Base-by-base conservation (phyloP, 1,140 invertebrate species). In the Trichonephila inaurata region DNA sequence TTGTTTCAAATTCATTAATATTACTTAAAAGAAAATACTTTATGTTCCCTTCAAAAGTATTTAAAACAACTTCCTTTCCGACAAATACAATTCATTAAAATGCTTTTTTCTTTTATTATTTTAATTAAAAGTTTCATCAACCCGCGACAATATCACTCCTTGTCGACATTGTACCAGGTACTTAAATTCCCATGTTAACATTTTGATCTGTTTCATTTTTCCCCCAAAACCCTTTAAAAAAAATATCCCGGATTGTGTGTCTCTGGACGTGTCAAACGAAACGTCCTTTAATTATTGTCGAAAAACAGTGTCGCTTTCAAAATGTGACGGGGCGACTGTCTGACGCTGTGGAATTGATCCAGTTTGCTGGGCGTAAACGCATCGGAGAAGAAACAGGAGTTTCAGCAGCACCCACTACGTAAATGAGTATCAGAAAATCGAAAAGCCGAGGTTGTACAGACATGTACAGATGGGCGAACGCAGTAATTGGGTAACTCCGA, bases 371-470 rank as follows among this genome's bases (percentile, higher is more conserved):
- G 60, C 40, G 86, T n/a, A 88, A 88, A 88, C 60, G 12, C 86
- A 66, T 61, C 60, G n/a, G 64, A 88, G 86, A 66, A 88, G 60
- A 66, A 88, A 88, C 60, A 19, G 61, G 24, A 62, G 21, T 33
- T 88, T 61, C 86, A 10, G 33, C 62, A 64, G 62, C 60, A 51
- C 51, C 28, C 33, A 40, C 60, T 64, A 88, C 86, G 86, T 66
- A 88, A 88, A 88, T 88, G 86, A 88, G 86, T 88, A 88, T 88
- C 86, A 28, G 86, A 88, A 88, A 88, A 88, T 88, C 86, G 86
- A 88, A 88, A 87, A 58, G 40, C 62, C 12, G 28, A 40, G 83
- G 21, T 51, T 61, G 58, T 60, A 58, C 28, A 19, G 21, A 61
- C 85, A 62, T 24, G 66, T 33, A 88, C 86, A 88, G 86, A 21